These are phyloP conservation scores for Ricordea florida DNA, from an alignment of 92 coral and sea anemone species.

Conservation along the genomic window DNA sequence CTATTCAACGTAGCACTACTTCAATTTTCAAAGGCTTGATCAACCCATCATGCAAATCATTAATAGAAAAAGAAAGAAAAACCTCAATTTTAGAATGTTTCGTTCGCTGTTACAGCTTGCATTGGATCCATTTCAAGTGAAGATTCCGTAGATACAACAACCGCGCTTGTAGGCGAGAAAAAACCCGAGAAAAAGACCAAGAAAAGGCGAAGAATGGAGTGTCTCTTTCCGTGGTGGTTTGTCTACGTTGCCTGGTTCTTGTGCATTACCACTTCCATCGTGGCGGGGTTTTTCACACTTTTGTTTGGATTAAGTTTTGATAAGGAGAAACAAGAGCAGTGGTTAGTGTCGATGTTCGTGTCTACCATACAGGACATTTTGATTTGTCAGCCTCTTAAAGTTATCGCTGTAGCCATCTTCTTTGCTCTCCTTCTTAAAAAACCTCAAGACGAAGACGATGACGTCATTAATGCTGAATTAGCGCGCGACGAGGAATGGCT, in stretches of 20 bases:
- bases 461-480: constrained; percentile 77
- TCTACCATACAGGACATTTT: constrained; percentile 89
- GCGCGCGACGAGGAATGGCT: constrained; percentile 93
- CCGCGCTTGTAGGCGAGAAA: background rate
- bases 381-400: constrained; percentile 90
- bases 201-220: constrained; percentile 22
- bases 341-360: constrained; percentile 85
- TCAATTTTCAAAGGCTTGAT: no score
- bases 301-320: constrained; percentile 72
- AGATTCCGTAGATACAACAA: constrained; percentile 45
- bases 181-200: constrained; percentile 19
- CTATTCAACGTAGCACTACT: no score
- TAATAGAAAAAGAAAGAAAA: no score
- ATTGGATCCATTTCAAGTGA: constrained; percentile 33
- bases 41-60: no score
- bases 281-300: constrained; percentile 80
- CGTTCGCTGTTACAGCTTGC: background rate
- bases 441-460: constrained; percentile 83
- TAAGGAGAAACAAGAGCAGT: constrained; percentile 68
- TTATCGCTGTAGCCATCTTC: constrained; percentile 80
- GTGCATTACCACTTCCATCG: constrained; percentile 56
- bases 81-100: no score
- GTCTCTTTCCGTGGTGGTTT: constrained; percentile 96
- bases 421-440: constrained; percentile 83
- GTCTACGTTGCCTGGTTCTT: constrained; percentile 84